Conservation (phyloP, 2,113 vertebrate species). For the Delphinus delphis region DNA sequence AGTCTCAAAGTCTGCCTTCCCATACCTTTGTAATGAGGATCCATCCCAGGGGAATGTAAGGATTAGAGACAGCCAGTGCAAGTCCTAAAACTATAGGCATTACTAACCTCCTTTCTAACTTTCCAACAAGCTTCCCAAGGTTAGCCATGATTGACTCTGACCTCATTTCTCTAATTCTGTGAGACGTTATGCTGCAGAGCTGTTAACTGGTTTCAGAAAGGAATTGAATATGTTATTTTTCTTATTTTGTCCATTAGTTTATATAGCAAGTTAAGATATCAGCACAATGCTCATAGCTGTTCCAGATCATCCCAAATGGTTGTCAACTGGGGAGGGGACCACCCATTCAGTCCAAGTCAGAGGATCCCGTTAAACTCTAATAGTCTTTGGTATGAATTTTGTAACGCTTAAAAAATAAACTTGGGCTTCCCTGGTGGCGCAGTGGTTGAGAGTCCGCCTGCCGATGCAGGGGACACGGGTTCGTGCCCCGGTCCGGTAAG, state of each 20-base stretch:
- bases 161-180: slow-evolving; percentile 56
- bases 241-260: neutral
- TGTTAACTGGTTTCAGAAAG: slow-evolving; percentile 25
- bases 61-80: neutral
- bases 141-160: slow-evolving; percentile 26
- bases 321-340: neutral
- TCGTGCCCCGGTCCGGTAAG: no score
- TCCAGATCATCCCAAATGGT: neutral
- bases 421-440: neutral
- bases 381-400: neutral
- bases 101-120: slow-evolving; percentile 46
- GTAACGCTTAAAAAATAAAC: neutral
- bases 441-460: no score
- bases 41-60: neutral
- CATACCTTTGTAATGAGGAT: neutral
- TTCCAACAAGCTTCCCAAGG: slow-evolving; percentile 14
- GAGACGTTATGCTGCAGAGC: neutral
- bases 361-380: neutral
- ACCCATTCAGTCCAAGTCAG: neutral
- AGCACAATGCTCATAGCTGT: neutral
- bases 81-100: neutral
- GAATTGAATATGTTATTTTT: neutral
- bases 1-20: neutral
- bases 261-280: neutral
- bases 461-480: no score